A percentile compares a stretch with the other conserved stretches of the same genome.
Evolutionary conservation across 2,888 invertebrate genomes (phyloP).

Genomic region (Pristionchus entomophagus): DNA sequence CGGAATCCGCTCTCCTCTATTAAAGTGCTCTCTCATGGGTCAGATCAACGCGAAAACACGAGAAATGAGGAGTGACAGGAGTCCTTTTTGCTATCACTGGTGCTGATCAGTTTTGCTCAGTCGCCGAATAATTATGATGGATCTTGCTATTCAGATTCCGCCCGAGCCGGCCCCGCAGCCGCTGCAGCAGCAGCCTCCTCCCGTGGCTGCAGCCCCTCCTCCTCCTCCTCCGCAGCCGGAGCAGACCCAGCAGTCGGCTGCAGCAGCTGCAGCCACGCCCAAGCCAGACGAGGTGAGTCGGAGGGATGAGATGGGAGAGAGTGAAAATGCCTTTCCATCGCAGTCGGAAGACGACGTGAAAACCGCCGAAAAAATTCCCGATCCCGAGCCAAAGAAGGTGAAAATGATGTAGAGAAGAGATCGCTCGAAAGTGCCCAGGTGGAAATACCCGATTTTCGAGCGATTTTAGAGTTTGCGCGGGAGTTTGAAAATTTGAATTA

Average conservation of each 20-base stretch:
- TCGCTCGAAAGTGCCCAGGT: not conserved
- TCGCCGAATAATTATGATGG: not conserved
- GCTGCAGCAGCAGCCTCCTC: not conserved
- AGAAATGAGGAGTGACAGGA: no score
- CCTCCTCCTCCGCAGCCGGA: not conserved
- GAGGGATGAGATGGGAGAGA: not conserved
- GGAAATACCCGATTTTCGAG: not conserved
- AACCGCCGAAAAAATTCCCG: slow-evolving; percentile 9
- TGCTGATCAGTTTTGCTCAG: no score
- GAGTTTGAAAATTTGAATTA: slow-evolving; percentile 7
- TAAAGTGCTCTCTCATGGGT: no score
- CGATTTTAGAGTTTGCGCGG: not conserved
- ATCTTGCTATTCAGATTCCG: not conserved
- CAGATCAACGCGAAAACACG: no score
- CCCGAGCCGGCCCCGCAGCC: not conserved
- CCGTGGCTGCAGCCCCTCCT: not conserved
- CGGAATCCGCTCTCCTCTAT: no score
- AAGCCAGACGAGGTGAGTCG: not conserved
- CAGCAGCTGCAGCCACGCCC: not conserved
- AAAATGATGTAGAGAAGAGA: not conserved
- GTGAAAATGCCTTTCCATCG: not conserved
- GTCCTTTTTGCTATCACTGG: no score
- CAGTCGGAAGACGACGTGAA: slow-evolving; percentile 11
- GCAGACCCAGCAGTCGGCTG: not conserved
- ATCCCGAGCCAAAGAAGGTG: slow-evolving; percentile 18